Evolutionary conservation across 2,888 invertebrate genomes (phyloP), one percentile per base, ranked within the genome.

Genomic region (Loripinus fragilis): DNA sequence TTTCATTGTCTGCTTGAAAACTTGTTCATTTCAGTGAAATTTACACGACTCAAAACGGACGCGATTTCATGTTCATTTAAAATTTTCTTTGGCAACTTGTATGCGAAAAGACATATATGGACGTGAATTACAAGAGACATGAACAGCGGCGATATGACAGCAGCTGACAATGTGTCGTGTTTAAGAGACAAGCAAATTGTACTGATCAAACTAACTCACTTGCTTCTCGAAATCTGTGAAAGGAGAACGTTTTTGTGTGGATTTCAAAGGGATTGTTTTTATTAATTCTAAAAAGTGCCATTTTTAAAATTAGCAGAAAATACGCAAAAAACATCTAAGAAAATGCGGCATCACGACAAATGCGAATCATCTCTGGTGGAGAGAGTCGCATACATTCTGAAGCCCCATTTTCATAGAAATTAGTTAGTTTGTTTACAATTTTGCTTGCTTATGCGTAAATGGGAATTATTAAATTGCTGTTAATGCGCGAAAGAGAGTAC

Each of bases 101-200:
- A 23, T 60, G 60, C 10, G 60, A 33, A 33, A 17, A 60, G 60
- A 60, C 60, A 60, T 60, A 60, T 60, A 60, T 33, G 60, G 60
- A 60, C 20, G 60, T 20, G 60, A 33, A 60, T 60, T 60, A 33
- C 60, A 33, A 33, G 60, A 60, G 60, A 60, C 60, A 60, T 33
- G 33, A 60, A 60, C 60, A 60, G 33, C 60, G 30, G 10, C 60
- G 20, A 60, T 60, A 12, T 60, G 60, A 60, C 60, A 60, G 33
- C 30, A 23, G 17, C 60, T 60, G 60, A 60, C 60, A 60, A 60
- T 15, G 20, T 60, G 60, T 60, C 60, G 30, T 60, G 60, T 60
- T 33, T 33, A 33, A 60, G 33, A 60, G 60, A 60, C 52, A 52
- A 25, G 7, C 25, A n/a, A 52, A n/a, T 52, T n/a, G 23, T 52